Evolutionary conservation across 2,113 vertebrate species (phyloP).

Genomic region (Budorcas taxicolor): DNA sequence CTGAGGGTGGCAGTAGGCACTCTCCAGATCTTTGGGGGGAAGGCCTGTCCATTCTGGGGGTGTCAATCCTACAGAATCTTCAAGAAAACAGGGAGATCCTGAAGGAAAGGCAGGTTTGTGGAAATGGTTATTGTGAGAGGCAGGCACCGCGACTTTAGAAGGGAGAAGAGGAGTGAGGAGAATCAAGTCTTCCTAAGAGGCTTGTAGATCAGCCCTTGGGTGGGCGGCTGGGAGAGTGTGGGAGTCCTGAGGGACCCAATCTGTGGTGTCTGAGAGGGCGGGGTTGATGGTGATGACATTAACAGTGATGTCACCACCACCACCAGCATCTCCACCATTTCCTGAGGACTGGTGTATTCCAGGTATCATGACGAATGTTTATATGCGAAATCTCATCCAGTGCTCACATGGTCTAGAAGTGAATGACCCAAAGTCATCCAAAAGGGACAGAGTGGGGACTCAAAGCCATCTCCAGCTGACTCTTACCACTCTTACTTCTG

Average conservation of each 20-base stretch:
- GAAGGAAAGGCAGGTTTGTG: neutral
- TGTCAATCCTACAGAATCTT: neutral
- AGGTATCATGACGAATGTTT: neutral
- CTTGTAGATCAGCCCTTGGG: neutral
- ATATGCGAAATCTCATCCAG: rapidly evolving
- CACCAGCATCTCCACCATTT: neutral
- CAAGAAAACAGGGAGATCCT: neutral
- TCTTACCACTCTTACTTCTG: rapidly evolving
- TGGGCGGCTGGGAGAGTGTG: rapidly evolving
- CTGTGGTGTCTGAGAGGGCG: too few relatives aligned
- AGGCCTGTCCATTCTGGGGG: neutral
- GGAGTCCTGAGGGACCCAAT: too few relatives aligned
- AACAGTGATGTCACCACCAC: neutral
- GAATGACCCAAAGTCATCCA: neutral
- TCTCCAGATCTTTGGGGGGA: neutral
- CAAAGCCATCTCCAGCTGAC: neutral
- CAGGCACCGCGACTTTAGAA: neutral
- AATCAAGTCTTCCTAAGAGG: neutral
- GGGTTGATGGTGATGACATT: neutral
- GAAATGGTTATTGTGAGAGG: neutral
- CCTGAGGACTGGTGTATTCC: neutral
- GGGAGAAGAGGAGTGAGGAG: neutral
- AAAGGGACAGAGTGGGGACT: neutral
- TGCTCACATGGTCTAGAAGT: too few relatives aligned
- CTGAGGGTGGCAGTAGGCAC: neutral